Evolutionary conservation across 2,113 vertebrate genomes (phyloP).

Genomic region (Deroptyus accipitrinus): DNA sequence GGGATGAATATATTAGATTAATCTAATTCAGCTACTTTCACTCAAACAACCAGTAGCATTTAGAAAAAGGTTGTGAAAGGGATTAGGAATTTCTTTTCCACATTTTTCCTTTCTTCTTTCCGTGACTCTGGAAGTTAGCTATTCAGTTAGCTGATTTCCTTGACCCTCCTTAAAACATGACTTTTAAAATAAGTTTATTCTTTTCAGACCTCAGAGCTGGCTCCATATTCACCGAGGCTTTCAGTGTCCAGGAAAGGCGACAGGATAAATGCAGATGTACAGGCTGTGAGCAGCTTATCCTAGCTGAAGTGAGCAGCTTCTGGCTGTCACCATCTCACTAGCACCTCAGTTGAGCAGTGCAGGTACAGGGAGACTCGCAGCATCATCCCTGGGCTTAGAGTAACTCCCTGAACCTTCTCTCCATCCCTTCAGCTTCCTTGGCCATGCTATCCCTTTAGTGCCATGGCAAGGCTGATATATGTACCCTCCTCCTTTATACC

Average conservation of each 20-base stretch:
- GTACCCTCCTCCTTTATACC: not conserved
- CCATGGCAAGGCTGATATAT: not conserved
- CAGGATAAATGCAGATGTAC: not conserved
- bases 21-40: constrained; percentile 47
- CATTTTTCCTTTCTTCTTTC: constrained; percentile 7
- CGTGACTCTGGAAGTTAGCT: not conserved
- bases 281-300: not conserved
- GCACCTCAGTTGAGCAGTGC: not conserved
- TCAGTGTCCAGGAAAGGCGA: not conserved
- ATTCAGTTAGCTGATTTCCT: not conserved
- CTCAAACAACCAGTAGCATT: not conserved
- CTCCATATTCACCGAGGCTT: not conserved
- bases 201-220: not conserved
- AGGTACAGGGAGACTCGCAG: not conserved
- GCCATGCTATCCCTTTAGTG: not conserved
- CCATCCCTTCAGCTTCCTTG: not conserved
- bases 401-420: not conserved
- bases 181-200: not conserved
- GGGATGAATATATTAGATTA: constrained; percentile 29
- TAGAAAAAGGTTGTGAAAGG: not conserved
- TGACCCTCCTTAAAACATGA: not conserved
- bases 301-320: accelerated
- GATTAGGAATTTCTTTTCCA: constrained; percentile 16
- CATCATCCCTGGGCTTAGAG: not conserved
- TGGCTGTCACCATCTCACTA: not conserved